These are phyloP conservation scores for Tenthredo livida DNA, from an alignment of 2,888 invertebrate genomes.

Conservation along the genomic window DNA sequence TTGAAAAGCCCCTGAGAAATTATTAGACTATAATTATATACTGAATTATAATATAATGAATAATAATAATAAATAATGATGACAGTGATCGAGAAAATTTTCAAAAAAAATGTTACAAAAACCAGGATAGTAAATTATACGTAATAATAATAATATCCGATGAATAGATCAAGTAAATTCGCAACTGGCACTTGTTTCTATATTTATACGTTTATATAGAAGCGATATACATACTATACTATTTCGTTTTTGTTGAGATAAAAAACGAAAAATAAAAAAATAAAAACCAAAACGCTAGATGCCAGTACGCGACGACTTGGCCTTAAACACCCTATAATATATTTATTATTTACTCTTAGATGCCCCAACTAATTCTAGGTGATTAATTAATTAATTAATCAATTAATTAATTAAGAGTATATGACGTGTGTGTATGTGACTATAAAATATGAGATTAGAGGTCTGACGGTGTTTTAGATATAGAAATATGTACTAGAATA, in stretches of 20 bases:
- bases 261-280: background rate
- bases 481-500: background rate
- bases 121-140: too few relatives aligned
- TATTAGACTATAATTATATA: too few relatives aligned
- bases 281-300: background rate
- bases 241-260: background rate
- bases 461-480: constrained; percentile 38
- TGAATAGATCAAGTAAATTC: background rate
- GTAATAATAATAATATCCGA: background rate
- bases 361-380: background rate
- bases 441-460: constrained; percentile 41
- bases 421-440: constrained; percentile 15
- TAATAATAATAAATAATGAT: too few relatives aligned
- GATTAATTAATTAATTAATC: background rate
- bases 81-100: too few relatives aligned
- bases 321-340: constrained; percentile 3
- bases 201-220: constrained; percentile 68
- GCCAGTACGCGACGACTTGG: constrained; percentile 40
- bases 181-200: constrained; percentile 65
- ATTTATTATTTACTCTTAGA: background rate
- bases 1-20: background rate
- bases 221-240: constrained; percentile 51
- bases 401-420: background rate
- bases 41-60: too few relatives aligned
- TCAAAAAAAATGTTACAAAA: too few relatives aligned